Evolutionary conservation across 2,797 vertebrate species (phyloP).

Genomic region (Hippocampus kuda): DNA sequence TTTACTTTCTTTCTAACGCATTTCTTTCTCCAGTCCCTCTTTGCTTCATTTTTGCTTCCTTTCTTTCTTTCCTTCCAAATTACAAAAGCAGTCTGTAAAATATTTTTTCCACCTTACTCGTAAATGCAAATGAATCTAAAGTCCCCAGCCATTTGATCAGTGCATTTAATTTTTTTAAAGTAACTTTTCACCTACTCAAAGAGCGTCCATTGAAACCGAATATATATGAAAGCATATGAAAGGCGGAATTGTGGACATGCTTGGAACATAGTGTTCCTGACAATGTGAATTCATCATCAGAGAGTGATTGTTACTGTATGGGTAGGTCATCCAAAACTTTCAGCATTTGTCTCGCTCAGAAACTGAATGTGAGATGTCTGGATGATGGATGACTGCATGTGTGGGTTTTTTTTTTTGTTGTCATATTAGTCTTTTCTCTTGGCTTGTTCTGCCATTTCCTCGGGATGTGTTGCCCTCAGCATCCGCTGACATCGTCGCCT

Average conservation of each 20-base stretch:
- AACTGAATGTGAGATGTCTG: constrained; percentile 21
- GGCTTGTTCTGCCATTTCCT: constrained; percentile 8
- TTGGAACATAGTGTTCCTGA: neutral
- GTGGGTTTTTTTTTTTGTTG: neutral
- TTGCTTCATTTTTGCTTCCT: too few species aligned
- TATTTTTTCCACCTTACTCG: too few species aligned
- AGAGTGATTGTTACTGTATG: neutral
- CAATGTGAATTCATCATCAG: neutral
- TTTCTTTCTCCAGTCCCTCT: too few species aligned
- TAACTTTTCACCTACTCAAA: neutral
- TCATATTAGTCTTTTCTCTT: neutral
- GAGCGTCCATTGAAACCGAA: neutral
- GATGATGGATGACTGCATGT: constrained; percentile 6
- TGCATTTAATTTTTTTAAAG: too few species aligned
- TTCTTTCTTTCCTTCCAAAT: too few species aligned
- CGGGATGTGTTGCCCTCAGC: constrained; percentile 1
- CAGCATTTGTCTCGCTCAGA: constrained; percentile 19
- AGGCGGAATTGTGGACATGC: neutral
- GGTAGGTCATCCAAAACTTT: constrained; percentile 23
- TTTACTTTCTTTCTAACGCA: too few species aligned
- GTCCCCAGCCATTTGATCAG: too few species aligned
- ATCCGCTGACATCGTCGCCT: constrained; percentile 14
- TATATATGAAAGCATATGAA: neutral
- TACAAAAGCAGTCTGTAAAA: too few species aligned
- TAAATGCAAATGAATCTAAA: too few species aligned